phyloP scores from a whole-genome alignment of 2,888 invertebrate species.

The Neocrepidodera transversa region DNA sequence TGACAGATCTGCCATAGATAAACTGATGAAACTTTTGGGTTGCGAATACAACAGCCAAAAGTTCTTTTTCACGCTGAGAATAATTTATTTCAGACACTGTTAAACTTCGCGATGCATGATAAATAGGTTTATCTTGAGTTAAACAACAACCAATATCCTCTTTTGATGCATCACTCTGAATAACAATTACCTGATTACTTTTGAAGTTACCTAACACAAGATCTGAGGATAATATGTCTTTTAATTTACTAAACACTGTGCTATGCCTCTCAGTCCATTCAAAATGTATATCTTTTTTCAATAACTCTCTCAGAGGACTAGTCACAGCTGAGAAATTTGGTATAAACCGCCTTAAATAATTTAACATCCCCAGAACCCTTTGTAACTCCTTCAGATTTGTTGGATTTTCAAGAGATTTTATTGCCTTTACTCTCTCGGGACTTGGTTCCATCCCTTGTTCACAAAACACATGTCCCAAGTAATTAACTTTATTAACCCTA shows the following conservation, averaged over 20 bases:
- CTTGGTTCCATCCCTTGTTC: conserved; percentile 16
- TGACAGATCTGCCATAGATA: conserved; percentile 46
- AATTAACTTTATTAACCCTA: conserved; percentile 38
- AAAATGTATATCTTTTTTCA: too few species aligned
- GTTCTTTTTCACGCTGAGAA: conserved; percentile 47
- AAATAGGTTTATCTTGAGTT: conserved; percentile 31
- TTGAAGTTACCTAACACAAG: neutral
- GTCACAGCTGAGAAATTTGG: conserved; percentile 26
- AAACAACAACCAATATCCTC: neutral
- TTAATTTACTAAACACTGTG: neutral
- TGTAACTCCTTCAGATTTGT: conserved; percentile 29
- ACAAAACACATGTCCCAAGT: conserved; percentile 22
- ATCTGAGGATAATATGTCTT: neutral
- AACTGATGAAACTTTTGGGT: conserved; percentile 50
- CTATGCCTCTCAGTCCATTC: neutral
- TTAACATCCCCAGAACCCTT: conserved; percentile 33
- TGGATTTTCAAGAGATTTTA: conserved; percentile 20
- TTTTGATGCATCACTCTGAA: neutral
- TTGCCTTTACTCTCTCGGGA: conserved; percentile 22
- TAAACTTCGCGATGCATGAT: conserved; percentile 46
- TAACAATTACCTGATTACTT: neutral
- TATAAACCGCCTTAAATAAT: conserved; percentile 32
- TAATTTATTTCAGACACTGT: conserved; percentile 44
- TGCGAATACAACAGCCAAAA: conserved; percentile 48
- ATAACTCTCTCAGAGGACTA: conserved; percentile 19